Base-by-base conservation (phyloP, 2,888 invertebrate genomes). In the Campaea margaritaria region DNA sequence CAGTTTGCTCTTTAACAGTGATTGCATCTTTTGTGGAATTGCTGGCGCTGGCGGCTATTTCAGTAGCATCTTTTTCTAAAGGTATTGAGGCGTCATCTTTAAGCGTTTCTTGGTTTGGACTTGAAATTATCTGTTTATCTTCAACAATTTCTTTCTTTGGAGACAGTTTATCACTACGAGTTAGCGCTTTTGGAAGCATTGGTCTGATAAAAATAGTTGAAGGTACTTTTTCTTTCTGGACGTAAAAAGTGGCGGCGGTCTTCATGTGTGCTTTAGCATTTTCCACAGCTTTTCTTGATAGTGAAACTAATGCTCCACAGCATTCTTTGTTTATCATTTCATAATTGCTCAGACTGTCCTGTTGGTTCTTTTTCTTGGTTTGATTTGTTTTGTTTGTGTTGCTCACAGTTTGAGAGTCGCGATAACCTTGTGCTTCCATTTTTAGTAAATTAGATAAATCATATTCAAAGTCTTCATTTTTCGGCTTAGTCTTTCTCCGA, bases 391-490 rank as follows among this genome's bases (percentile, higher is more conserved):
- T 89, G 4, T 69, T 56, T 34, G 80, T 53, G 43, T 63, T 78
- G 36, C 74, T 62, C 16, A 72, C 69, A 12, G 79, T 63, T 66
- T 85, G 82, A 9, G 89, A 83, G 62, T 91, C 92, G 62, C 89
- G 80, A 70, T 92, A 91, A 7, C 92, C 91, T 64, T 91, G 91
- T 0, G 90, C 90, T 82, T 93, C 92, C 84, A 87, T 82, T 81
- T 93, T 94, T 38, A 93, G 77, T 53, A 94, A 79, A 82, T 93
- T 93, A 3, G 94, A 94, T 66, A 95, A 85, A 85, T 96, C 96
- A 75, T 96, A 96, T 69, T 96, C 94, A 78, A 96, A 96, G 84
- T 96, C 96, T 74, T 94, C 95, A 75, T 94, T 93, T 65, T 94
- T 93, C 9, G 93, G 93, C 80, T 94, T 95, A 0, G 94, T 91